Conservation (phyloP, 2,113 vertebrate species). For the Amazona guildingii region DNA sequence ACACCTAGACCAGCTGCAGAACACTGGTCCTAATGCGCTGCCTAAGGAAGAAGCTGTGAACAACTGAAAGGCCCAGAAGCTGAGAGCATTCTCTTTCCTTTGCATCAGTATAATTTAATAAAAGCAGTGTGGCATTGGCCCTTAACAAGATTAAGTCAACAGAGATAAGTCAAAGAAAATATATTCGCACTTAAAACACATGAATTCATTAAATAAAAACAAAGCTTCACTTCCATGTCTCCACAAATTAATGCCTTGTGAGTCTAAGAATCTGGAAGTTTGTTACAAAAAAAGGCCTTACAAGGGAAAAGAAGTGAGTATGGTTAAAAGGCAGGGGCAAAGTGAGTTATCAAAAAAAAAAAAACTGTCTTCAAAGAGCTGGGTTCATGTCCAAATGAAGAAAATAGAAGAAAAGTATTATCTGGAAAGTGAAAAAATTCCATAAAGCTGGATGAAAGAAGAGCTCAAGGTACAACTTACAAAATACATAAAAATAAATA, state of each 20-base stretch:
- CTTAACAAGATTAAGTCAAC: neutral
- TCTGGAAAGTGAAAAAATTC: neutral
- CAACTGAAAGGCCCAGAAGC: neutral
- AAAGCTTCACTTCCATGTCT: neutral
- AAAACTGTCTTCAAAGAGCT: constrained; percentile 1
- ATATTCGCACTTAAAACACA: neutral
- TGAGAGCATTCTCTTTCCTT: neutral
- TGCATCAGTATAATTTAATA: neutral
- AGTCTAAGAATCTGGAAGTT: neutral
- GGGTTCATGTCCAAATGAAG: neutral
- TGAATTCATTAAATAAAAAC: neutral
- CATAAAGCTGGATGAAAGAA: neutral
- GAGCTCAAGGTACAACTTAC: neutral
- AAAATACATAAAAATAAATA: constrained; percentile 16
- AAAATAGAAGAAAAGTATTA: neutral
- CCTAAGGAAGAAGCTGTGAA: neutral
- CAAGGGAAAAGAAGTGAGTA: neutral
- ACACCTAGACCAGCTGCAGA: neutral
- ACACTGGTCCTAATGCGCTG: neutral
- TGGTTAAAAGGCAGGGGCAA: neutral
- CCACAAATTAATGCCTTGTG: neutral
- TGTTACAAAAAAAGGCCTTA: neutral
- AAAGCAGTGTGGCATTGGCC: neutral
- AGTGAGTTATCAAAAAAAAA: neutral
- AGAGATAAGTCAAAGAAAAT: neutral